Base-by-base conservation (phyloP, 2,113 vertebrate species). In the Carollia perspicillata region DNA sequence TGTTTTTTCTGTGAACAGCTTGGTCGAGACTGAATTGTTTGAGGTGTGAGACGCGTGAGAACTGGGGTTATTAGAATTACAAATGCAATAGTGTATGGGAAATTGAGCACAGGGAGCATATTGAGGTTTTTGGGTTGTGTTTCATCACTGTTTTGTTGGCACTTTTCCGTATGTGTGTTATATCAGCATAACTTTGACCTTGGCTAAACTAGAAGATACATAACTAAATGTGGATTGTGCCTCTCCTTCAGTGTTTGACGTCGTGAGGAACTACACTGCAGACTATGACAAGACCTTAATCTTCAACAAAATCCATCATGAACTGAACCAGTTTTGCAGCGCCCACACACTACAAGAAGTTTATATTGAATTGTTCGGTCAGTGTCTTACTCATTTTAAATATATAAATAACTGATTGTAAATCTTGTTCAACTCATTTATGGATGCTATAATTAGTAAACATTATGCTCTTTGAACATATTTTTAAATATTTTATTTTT, bases 291-390 rank as follows among this genome's bases (percentile, higher is more conserved):
- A 99, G 98, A 99, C 99, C 40, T 98, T 99, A 81, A 99, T 99
- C 97, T 99, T 99, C 98, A 99, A 99, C 98, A 99, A 99, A 97
- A 99, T 99, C 89, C 99, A 99, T 95, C 99, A 99, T 2, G 99
- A 99, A 97, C 98, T 99, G 90, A 99, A 99, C 96, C 99, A 99
- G 98, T 99, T 99, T 98, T 99, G 99, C 98, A 99, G 99, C 10
- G 99, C 99, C 33, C 99, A 99, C 84, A 99, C 99, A 6, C 98
- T 99, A 80, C 99, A 99, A 98, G 99, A 99, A 78, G 99, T 99
- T 77, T 99, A 99, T 97, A 99, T 99, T 0, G 99, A 99, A 95
- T 97, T 99, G 9, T 99, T 99, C 74, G 99, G 99, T 99, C 90
- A 98, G 99, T 95, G 9, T 84, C 84, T 92, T 81, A 51, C 3